These are phyloP conservation scores for Drosophila maculinotata DNA, from an alignment of 2,888 invertebrate genomes.

Conservation along the genomic window DNA sequence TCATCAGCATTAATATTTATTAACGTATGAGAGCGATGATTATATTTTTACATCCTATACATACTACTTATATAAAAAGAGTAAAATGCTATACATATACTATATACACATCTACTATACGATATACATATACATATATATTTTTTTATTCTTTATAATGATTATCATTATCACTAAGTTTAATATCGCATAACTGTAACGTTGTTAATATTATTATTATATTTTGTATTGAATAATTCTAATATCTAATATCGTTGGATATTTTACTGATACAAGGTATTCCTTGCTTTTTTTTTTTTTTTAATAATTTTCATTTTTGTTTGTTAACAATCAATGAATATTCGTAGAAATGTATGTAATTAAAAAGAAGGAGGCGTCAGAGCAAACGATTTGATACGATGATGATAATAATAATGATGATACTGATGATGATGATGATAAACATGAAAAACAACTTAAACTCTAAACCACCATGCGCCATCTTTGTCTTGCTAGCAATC, in stretches of 20 bases:
- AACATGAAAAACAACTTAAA: conserved; percentile 50
- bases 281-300: conserved; percentile 25
- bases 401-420: conserved; percentile 34
- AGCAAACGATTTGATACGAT: conserved; percentile 48
- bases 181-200: conserved; percentile 62
- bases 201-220: conserved; percentile 78
- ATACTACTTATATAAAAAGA: conserved; percentile 13
- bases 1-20: conserved; percentile 73
- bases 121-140: conserved; percentile 34
- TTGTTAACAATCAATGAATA: conserved; percentile 50
- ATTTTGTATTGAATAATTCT: conserved; percentile 47
- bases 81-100: conserved; percentile 15
- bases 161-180: conserved; percentile 52
- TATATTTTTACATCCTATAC: conserved; percentile 53
- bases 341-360: conserved; percentile 48
- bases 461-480: conserved; percentile 25
- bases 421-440: conserved; percentile 47
- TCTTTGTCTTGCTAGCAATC: conserved; percentile 38
- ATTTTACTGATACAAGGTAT: conserved; percentile 46
- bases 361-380: conserved; percentile 33
- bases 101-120: conserved; percentile 30
- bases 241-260: conserved; percentile 63
- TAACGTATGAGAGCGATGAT: conserved; percentile 41
- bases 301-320: conserved; percentile 31
- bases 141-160: conserved; percentile 48